Percentiles rank a stretch among this genome's conserved stretches.
phyloP scores from a whole-genome alignment of 2,113 vertebrate genomes.

The Colaptes auratus region DNA sequence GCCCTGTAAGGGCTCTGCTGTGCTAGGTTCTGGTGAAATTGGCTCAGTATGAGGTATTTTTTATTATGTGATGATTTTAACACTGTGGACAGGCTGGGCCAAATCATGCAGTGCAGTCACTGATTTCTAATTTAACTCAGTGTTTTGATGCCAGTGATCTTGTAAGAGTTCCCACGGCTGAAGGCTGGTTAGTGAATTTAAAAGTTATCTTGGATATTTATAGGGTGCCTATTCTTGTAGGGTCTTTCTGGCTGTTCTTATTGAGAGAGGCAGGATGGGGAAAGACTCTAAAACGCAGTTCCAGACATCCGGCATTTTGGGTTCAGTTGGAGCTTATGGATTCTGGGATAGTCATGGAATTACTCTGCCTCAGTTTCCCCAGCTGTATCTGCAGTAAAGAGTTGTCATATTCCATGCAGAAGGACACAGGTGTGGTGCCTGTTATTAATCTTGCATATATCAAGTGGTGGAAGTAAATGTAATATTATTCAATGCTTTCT shows the following conservation, averaged over 20 bases:
- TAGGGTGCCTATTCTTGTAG: constrained; percentile 32
- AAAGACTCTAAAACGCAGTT: not conserved
- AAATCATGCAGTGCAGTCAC: not conserved
- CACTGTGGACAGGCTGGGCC: not conserved
- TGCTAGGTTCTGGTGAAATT: not conserved
- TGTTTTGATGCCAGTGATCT: not conserved
- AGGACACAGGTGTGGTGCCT: not conserved
- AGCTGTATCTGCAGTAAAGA: not conserved
- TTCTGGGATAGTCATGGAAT: not conserved
- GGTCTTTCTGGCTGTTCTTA: not conserved
- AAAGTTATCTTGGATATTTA: constrained; percentile 51
- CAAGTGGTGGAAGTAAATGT: not conserved
- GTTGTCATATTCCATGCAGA: not conserved
- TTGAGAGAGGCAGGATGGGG: not conserved
- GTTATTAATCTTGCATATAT: not conserved
- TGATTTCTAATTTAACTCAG: constrained; percentile 37
- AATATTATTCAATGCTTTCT: not conserved
- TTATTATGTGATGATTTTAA: constrained; percentile 38
- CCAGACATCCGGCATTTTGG: not conserved
- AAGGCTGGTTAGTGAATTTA: not conserved
- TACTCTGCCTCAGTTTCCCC: not conserved
- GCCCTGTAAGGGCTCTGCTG: not conserved
- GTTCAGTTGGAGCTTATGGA: not conserved
- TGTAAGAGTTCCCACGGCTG: constrained; percentile 6
- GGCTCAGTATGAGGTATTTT: not conserved